Base-by-base conservation (phyloP, 2,113 vertebrate genomes). In the Gavia stellata region DNA sequence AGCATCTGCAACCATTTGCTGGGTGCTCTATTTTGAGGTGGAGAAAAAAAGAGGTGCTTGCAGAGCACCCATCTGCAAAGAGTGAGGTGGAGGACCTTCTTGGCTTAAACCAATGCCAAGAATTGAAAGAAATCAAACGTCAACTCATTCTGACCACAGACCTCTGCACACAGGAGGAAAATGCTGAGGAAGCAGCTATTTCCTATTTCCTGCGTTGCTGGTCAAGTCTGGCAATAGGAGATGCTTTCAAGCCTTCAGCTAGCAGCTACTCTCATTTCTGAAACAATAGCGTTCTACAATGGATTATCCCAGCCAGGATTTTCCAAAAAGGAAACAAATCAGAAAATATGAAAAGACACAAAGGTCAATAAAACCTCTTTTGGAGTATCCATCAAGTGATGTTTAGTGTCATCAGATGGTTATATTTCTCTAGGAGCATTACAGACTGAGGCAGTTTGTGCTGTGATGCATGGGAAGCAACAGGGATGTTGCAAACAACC, bases 321-420 rank as follows among this genome's bases (percentile, higher is more conserved):
- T 82, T 88, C 71, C 1, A 7, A 84, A 97, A 92, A 92, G 36
- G 36, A 80, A 91, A 88, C 56, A 92, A 85, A 93, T 44, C 36
- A 89, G 34, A 86, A 88, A 79, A 70, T 53, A 84, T 15, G 17
- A 74, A 49, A 88, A 79, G 70, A 92, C 53, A 47, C 58, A 86
- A 95, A 92, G 71, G 71, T 93, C 88, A 96, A 78, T 62, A 91
- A 91, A 94, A 61, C 11, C 55, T 71, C 31, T 56, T 90, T 16
- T 58, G 47, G 70, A 88, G 40, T 59, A 96, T 92, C 90, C 77
- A 81, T 96, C 92, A 96, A 86, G 65, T 42, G 67, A 70, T 72
- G 52, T 36, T 89, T 95, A 85, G 82, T 87, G 55, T 87, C 92
- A 89, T 58, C 18, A 53, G 81, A 97, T 81, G 55, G 80, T 95